Conservation (phyloP, 2,113 vertebrate genomes). For the Condylura cristata region DNA sequence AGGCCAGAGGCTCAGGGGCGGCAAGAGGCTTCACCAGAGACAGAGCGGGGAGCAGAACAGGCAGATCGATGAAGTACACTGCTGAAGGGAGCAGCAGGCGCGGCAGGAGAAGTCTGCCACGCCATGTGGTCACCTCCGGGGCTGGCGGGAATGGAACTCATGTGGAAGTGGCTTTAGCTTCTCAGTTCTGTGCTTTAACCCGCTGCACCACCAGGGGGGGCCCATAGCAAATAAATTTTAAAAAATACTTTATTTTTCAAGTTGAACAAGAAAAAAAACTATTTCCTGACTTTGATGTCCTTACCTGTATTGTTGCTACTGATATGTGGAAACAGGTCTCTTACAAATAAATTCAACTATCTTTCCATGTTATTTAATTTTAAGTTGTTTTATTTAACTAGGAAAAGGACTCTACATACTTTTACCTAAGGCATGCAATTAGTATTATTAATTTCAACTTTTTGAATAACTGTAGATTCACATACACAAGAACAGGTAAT, state of each 20-base stretch:
- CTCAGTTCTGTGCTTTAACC: no score
- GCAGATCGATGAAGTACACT: no score
- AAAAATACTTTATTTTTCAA: constrained; percentile 29
- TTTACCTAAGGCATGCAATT: constrained; percentile 13
- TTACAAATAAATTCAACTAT: not conserved
- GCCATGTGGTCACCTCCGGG: no score
- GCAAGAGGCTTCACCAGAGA: no score
- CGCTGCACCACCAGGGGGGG: no score
- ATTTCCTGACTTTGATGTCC: not conserved
- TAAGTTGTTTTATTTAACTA: not conserved
- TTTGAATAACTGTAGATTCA: constrained; percentile 5
- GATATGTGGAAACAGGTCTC: not conserved
- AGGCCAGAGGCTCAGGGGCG: no score
- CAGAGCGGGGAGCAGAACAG: no score
- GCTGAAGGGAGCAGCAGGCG: no score
- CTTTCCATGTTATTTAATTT: not conserved
- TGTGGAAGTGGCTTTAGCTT: no score
- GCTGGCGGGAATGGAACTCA: no score
- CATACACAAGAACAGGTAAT: not conserved
- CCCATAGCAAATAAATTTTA: no score
- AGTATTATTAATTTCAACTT: not conserved
- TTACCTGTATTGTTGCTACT: not conserved
- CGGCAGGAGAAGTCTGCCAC: no score
- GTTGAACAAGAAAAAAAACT: not conserved
- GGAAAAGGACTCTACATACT: not conserved